These are phyloP conservation scores for Idris sp. DNA, from an alignment of 1,140 invertebrate genomes.

Conservation along the genomic window DNA sequence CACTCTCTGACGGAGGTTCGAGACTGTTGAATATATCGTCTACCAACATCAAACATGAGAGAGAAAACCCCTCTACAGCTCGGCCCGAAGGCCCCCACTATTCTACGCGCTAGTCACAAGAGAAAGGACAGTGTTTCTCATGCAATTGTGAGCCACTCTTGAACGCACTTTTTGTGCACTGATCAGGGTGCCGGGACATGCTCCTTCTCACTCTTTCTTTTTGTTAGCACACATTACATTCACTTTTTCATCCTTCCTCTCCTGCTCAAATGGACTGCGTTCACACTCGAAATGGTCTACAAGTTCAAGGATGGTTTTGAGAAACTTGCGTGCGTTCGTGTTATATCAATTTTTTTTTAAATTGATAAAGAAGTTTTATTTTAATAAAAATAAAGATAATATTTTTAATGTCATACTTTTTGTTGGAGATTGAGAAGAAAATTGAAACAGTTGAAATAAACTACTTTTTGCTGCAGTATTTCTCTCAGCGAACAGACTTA, in stretches of 20 bases:
- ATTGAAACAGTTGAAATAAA: too few species aligned
- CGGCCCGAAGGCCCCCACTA: conserved; percentile 62
- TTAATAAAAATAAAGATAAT: too few species aligned
- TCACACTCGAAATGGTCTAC: not conserved
- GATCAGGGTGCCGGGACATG: conserved; percentile 11
- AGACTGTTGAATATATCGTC: conserved; percentile 71
- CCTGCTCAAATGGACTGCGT: too few species aligned
- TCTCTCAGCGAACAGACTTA: not conserved
- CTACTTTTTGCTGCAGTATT: too few species aligned
- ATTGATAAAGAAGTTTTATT: too few species aligned
- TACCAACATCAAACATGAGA: conserved; percentile 64
- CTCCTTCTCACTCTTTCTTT: conserved; percentile 31
- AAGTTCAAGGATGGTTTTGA: conserved; percentile 47
- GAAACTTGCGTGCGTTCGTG: conserved; percentile 2
- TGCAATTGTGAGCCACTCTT: conserved; percentile 38
- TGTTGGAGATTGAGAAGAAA: too few species aligned
- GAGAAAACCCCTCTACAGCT: conserved; percentile 40
- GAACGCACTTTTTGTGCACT: conserved; percentile 31
- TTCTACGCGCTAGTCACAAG: conserved; percentile 55
- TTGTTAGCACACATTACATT: conserved; percentile 16
- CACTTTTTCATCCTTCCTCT: conserved; percentile 13
- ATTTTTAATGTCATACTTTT: too few species aligned
- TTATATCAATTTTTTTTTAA: too few species aligned
- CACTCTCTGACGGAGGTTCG: conserved; percentile 69
- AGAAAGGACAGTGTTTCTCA: conserved; percentile 77